These are phyloP conservation scores for Gyrodactylus salaris DNA, from an alignment of 1,140 invertebrate species.

Conservation along the genomic window DNA sequence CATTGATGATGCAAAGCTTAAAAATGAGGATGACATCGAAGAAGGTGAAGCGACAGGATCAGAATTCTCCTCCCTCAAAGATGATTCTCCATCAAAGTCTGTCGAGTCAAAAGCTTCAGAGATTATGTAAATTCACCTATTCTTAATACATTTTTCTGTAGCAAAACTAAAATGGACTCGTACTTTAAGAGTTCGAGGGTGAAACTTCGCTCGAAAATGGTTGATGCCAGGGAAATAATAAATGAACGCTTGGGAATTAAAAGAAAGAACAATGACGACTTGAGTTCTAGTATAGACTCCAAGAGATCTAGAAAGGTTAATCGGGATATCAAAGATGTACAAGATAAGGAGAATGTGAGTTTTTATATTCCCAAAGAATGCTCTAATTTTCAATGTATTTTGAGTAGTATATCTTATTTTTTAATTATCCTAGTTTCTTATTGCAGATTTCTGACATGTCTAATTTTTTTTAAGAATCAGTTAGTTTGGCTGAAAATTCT, in stretches of 20 bases:
- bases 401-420: too few species aligned
- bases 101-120: background rate
- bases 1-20: background rate
- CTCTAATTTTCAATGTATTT: too few species aligned
- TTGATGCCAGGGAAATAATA: background rate
- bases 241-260: background rate
- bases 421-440: too few species aligned
- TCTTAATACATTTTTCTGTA: background rate
- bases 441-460: too few species aligned
- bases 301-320: background rate
- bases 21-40: background rate
- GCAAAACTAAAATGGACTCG: background rate
- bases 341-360: too few species aligned
- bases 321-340: too few species aligned
- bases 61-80: background rate
- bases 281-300: background rate
- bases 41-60: background rate
- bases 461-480: too few species aligned
- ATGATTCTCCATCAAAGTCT: background rate
- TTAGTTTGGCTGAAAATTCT: too few species aligned
- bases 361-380: too few species aligned
- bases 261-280: background rate
- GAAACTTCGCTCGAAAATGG: background rate
- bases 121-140: background rate
- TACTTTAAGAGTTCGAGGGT: background rate